phyloP scores from a whole-genome alignment of 2,888 invertebrate species.

The Caenorhabditis sp. region DNA sequence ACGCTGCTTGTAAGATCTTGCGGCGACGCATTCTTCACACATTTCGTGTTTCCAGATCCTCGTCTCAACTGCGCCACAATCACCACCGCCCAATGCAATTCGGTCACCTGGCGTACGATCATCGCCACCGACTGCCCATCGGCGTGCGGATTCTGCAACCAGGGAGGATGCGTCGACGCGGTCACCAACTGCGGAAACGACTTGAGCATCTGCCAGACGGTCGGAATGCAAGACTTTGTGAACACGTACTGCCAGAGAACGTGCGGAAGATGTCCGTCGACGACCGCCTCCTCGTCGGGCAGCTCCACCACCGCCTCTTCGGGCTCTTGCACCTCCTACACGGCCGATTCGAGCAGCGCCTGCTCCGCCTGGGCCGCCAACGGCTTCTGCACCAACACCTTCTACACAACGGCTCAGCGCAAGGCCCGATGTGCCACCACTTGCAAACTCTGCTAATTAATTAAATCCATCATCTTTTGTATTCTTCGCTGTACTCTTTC shows the following conservation, averaged over 20 bases:
- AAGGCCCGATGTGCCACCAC: slow-evolving; percentile 41
- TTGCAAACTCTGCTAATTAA: slow-evolving; percentile 46
- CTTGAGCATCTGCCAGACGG: slow-evolving; percentile 26
- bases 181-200: slow-evolving; percentile 36
- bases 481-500: not conserved
- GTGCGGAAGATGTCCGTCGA: no score
- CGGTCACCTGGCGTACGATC: slow-evolving; percentile 36
- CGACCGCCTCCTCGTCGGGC: slow-evolving; percentile 27
- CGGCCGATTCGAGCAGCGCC: slow-evolving; percentile 23
- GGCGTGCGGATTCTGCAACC: slow-evolving; percentile 42
- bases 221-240: no score
- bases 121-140: slow-evolving; percentile 38
- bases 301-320: slow-evolving; percentile 7
- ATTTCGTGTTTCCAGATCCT: slow-evolving; percentile 38
- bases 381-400: no score
- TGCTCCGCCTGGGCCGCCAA: slow-evolving; percentile 47
- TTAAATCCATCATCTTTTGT: slow-evolving; percentile 1
- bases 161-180: slow-evolving; percentile 40
- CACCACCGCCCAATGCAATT: slow-evolving; percentile 41
- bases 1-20: slow-evolving; percentile 33
- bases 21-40: no score
- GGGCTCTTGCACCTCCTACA: slow-evolving; percentile 39
- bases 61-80: slow-evolving; percentile 40
- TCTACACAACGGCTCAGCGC: slow-evolving; percentile 46
- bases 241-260: no score